phyloP scores from a whole-genome alignment of 2,113 vertebrate species.

The Odobenus rosmarus region DNA sequence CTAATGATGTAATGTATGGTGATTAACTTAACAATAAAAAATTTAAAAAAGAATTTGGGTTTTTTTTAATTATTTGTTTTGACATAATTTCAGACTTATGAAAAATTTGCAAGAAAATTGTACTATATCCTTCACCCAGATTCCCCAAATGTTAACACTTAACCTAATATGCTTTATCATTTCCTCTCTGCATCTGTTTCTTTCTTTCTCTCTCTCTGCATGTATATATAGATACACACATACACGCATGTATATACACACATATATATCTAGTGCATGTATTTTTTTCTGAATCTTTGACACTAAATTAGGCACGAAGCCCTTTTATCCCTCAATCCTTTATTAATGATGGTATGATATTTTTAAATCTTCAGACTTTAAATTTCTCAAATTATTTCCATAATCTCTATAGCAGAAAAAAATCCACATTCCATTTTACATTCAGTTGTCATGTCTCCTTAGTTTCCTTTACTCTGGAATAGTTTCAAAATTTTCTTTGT shows the following conservation, averaged over 20 bases:
- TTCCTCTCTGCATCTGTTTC: not conserved
- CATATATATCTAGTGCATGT: not conserved
- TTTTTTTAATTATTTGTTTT: not conserved
- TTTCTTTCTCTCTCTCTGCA: not conserved
- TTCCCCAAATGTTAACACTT: not conserved
- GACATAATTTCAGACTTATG: conserved; percentile 31
- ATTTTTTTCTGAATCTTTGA: not conserved
- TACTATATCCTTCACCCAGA: not conserved
- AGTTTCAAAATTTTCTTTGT: not conserved
- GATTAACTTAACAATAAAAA: too few species aligned
- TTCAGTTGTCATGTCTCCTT: not conserved
- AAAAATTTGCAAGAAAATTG: not conserved
- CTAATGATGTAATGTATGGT: too few species aligned
- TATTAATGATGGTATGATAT: not conserved
- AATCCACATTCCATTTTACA: not conserved
- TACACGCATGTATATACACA: not conserved
- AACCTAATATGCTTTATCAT: not conserved
- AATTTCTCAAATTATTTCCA: not conserved
- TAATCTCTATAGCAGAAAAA: not conserved
- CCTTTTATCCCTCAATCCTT: not conserved
- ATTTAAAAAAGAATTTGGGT: not conserved
- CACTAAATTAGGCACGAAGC: not conserved
- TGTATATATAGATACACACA: not conserved
- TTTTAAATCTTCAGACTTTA: not conserved
- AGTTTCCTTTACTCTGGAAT: conserved; percentile 3